Evolutionary conservation across 2,113 vertebrate genomes (phyloP).

Genomic region (Callipepla squamata): DNA sequence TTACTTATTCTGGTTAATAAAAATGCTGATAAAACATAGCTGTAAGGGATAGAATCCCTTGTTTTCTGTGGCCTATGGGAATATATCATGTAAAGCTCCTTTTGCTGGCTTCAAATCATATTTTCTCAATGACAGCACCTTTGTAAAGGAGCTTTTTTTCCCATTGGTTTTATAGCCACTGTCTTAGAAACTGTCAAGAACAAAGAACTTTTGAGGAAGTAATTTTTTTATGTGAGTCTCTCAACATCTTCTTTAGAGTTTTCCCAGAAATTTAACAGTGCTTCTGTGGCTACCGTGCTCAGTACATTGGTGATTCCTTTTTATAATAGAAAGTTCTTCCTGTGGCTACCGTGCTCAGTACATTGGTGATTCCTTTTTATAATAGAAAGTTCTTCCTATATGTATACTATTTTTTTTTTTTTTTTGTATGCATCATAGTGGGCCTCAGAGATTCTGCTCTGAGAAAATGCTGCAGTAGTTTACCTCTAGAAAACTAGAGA

Average conservation of each 20-base stretch:
- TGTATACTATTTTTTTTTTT: neutral
- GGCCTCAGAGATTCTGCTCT: neutral
- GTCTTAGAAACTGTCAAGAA: neutral
- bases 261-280: neutral
- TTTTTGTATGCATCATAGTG: neutral
- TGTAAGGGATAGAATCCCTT: neutral
- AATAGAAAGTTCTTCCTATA: neutral
- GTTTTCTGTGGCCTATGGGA: rapidly evolving
- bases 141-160: neutral
- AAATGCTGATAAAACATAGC: neutral
- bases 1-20: neutral
- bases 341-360: neutral
- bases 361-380: neutral
- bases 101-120: neutral
- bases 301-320: neutral
- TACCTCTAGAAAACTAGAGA: neutral
- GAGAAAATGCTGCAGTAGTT: neutral
- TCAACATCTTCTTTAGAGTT: neutral
- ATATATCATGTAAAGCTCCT: neutral
- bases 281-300: neutral
- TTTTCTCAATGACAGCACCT: neutral
- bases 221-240: neutral
- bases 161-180: neutral
- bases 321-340: neutral
- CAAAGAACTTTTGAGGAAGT: neutral